A percentile compares a stretch with the other conserved stretches of the same genome.
These are phyloP conservation scores for Ochotona princeps DNA, from an alignment of 2,113 vertebrate genomes.

Conservation along the genomic window DNA sequence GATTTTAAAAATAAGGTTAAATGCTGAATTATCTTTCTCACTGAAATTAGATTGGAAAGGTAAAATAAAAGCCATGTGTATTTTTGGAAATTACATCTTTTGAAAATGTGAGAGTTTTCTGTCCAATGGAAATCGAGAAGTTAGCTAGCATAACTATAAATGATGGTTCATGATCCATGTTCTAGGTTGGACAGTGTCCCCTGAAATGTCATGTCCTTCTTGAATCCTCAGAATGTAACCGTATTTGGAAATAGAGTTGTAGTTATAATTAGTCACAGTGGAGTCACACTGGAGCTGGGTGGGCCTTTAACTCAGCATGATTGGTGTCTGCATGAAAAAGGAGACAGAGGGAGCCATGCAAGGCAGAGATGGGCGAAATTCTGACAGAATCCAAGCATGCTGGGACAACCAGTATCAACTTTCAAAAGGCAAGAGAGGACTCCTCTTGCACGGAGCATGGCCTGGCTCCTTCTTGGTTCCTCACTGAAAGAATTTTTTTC, in stretches of 20 bases:
- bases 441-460: neutral
- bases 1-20: conserved; percentile 33
- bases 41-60: neutral
- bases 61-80: neutral
- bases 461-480: neutral
- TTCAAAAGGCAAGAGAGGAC: neutral
- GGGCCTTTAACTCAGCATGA: neutral
- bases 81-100: neutral
- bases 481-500: neutral
- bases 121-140: neutral
- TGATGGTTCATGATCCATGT: neutral
- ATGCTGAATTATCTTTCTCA: conserved; percentile 5
- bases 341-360: neutral
- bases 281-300: neutral
- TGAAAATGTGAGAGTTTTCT: conserved; percentile 30
- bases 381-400: neutral
- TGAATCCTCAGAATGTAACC: neutral
- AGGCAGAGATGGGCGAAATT: neutral
- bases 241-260: neutral
- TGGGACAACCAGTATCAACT: no score
- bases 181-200: neutral
- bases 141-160: neutral
- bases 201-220: neutral
- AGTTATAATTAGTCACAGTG: neutral
- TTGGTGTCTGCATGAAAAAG: neutral